Percentiles rank a stretch among this genome's conserved stretches.
phyloP scores from a whole-genome alignment of 2,888 invertebrate species.

The Cephus nigrinus region DNA sequence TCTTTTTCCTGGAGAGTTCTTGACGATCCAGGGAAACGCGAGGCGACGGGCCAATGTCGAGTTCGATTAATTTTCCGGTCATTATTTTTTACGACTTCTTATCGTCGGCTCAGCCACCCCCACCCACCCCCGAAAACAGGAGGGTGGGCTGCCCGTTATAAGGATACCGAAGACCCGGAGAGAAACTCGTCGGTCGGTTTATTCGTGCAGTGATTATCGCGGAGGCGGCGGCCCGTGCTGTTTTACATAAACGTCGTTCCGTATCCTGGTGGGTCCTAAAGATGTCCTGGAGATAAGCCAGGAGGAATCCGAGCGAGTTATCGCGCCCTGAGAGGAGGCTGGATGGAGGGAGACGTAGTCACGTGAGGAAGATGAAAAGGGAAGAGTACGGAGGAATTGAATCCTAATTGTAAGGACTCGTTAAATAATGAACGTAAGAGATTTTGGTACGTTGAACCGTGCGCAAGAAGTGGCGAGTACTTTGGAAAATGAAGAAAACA shows the following conservation, averaged over 20 bases:
- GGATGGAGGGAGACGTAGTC: not conserved
- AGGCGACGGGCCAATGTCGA: conserved; percentile 57
- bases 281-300: conserved; percentile 53
- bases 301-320: conserved; percentile 19
- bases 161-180: conserved; percentile 18
- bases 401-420: not conserved
- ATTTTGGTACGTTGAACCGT: not conserved
- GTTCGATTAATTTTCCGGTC: conserved; percentile 65
- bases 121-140: conserved; percentile 20
- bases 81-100: conserved; percentile 64
- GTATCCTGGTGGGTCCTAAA: conserved; percentile 53
- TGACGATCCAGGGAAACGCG: conserved; percentile 52
- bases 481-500: not conserved
- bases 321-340: not conserved
- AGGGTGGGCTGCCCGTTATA: conserved; percentile 15
- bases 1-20: conserved; percentile 24
- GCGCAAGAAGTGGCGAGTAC: not conserved
- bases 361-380: not conserved
- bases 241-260: conserved; percentile 58
- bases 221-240: conserved; percentile 18
- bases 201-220: conserved; percentile 19
- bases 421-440: not conserved
- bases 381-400: not conserved
- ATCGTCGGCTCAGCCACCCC: conserved; percentile 45
- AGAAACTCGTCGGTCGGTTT: conserved; percentile 23